phyloP scores from a whole-genome alignment of 2,113 vertebrate species.

The Clupea harengus region DNA sequence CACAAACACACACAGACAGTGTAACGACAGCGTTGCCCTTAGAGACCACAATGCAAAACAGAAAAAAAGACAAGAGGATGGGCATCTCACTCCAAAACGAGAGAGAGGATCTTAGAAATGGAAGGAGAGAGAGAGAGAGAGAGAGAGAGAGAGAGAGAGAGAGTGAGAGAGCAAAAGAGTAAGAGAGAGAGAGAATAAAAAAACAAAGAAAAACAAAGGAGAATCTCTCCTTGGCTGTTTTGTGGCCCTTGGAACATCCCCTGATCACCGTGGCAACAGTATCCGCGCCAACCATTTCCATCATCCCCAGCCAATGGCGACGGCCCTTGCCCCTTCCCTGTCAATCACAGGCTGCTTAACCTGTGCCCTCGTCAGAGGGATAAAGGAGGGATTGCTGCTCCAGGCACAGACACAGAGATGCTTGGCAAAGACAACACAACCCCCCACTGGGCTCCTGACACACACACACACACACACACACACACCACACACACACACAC shows the following conservation, averaged over 20 bases:
- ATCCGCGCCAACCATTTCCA: not conserved
- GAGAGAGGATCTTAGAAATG: not conserved
- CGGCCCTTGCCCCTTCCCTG: not conserved
- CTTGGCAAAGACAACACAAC: no score
- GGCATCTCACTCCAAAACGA: not conserved
- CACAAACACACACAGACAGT: no score
- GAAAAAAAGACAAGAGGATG: not conserved
- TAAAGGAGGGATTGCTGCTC: not conserved
- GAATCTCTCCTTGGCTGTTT: not conserved
- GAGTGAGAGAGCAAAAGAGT: not conserved
- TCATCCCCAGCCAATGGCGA: not conserved
- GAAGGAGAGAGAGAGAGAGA: not conserved
- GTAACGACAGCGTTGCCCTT: no score
- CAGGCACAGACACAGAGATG: not conserved
- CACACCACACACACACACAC: not conserved
- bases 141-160: not conserved
- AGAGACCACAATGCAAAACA: not conserved
- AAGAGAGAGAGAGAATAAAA: not conserved
- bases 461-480: no score
- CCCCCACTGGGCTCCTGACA: no score
- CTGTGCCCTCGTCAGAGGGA: not conserved
- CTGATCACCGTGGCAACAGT: constrained; percentile 7
- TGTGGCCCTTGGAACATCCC: not conserved
- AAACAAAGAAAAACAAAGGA: not conserved
- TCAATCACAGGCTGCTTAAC: not conserved